phyloP scores from a whole-genome alignment of 2,888 invertebrate genomes.

The Hirtodrosophila cameraria region DNA sequence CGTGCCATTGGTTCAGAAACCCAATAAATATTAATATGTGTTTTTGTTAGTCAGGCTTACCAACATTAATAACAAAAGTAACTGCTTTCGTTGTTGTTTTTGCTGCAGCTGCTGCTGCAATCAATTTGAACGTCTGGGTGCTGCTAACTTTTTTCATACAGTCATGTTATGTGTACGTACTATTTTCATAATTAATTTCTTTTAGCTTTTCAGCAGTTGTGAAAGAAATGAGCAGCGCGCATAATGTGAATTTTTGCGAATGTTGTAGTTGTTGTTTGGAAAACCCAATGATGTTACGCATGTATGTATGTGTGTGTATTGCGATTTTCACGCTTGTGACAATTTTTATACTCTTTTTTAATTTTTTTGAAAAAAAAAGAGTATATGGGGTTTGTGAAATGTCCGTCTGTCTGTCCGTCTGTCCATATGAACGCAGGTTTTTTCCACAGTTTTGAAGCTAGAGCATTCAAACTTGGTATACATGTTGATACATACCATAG shows the following conservation, averaged over 20 bases:
- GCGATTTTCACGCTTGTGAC: constrained; percentile 59
- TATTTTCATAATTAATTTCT: constrained; percentile 76
- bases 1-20: constrained; percentile 25
- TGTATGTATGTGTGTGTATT: constrained; percentile 15
- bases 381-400: no score
- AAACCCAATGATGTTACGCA: constrained; percentile 44
- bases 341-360: no score
- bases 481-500: no score
- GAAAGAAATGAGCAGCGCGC: constrained; percentile 44
- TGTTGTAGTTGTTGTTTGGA: constrained; percentile 40
- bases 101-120: constrained; percentile 22
- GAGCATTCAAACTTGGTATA: no score
- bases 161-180: constrained; percentile 54
- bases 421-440: no score
- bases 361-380: no score
- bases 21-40: constrained; percentile 35
- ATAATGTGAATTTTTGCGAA: constrained; percentile 60
- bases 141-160: constrained; percentile 47
- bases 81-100: constrained; percentile 9
- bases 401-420: no score
- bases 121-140: constrained; percentile 24
- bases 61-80: constrained; percentile 33
- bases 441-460: no score
- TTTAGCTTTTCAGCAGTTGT: constrained; percentile 47
- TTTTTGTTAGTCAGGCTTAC: constrained; percentile 40